Percentiles rank a stretch among this genome's conserved stretches.
These are phyloP conservation scores for Calidris pugnax DNA, from an alignment of 2,113 vertebrate species.

Conservation along the genomic window DNA sequence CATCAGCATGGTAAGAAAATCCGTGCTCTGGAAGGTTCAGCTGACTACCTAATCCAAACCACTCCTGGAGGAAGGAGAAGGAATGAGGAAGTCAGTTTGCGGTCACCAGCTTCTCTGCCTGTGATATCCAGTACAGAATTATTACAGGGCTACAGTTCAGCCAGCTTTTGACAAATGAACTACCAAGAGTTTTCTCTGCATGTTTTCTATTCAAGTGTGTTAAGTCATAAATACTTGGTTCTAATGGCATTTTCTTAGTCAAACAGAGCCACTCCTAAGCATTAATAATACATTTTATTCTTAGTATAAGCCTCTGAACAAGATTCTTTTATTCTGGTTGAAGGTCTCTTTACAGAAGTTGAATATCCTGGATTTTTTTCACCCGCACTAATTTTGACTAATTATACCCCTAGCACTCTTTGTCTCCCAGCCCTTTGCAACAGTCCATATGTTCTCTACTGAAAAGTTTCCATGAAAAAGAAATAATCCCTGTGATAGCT, in stretches of 20 bases:
- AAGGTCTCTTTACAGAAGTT: slow-evolving; percentile 8
- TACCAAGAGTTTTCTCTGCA: background rate
- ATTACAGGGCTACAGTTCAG: slow-evolving; percentile 60
- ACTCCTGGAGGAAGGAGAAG: slow-evolving; percentile 70
- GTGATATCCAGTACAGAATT: slow-evolving; percentile 56
- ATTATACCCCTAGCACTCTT: background rate
- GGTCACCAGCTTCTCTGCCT: slow-evolving; percentile 45
- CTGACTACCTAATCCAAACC: slow-evolving; percentile 55
- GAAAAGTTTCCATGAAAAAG: background rate
- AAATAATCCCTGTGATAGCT: background rate
- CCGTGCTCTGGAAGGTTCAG: slow-evolving; percentile 14
- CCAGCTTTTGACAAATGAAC: slow-evolving; percentile 48
- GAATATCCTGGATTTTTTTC: background rate
- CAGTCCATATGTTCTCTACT: background rate
- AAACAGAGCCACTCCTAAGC: slow-evolving; percentile 55
- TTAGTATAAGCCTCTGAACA: slow-evolving; percentile 14
- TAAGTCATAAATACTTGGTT: slow-evolving; percentile 52
- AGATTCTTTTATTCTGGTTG: background rate
- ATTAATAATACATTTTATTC: slow-evolving; percentile 6
- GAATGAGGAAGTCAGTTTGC: slow-evolving; percentile 78
- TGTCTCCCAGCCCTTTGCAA: background rate
- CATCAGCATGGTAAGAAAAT: slow-evolving; percentile 37
- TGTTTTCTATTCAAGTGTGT: slow-evolving; percentile 57
- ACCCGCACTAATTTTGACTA: background rate
- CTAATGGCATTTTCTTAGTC: slow-evolving; percentile 44